phyloP scores from a whole-genome alignment of 2,888 invertebrate genomes.

The Cremastobaeus sp. region DNA sequence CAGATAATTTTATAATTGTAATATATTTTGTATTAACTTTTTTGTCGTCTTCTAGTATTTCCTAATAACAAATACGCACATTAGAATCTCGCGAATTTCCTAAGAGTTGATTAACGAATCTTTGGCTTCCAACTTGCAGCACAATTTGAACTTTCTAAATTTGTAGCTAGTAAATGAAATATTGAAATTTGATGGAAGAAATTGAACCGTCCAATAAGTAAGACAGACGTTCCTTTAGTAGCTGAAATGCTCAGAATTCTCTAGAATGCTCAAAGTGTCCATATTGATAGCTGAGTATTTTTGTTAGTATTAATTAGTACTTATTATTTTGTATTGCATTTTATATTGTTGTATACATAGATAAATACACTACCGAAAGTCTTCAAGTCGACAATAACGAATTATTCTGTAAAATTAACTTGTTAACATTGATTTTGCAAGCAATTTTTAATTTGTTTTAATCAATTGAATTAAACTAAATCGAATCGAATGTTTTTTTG shows the following conservation, averaged over 20 bases:
- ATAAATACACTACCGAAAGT: neutral
- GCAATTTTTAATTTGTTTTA: neutral
- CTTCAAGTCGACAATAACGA: too few species aligned
- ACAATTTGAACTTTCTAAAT: slow-evolving; percentile 28
- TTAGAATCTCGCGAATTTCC: slow-evolving; percentile 9
- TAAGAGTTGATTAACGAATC: neutral
- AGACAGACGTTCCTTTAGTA: slow-evolving; percentile 51
- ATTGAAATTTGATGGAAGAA: slow-evolving; percentile 11
- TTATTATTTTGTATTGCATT: slow-evolving; percentile 28
- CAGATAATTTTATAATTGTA: too few species aligned
- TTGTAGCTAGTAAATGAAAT: slow-evolving; percentile 58
- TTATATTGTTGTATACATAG: slow-evolving; percentile 11
- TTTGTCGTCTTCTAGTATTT: too few species aligned
- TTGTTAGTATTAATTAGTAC: slow-evolving; percentile 6
- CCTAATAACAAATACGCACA: too few species aligned
- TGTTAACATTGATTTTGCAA: neutral
- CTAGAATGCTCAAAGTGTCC: slow-evolving; percentile 71
- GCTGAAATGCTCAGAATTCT: slow-evolving; percentile 48
- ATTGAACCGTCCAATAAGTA: slow-evolving; percentile 45
- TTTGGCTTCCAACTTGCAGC: slow-evolving; percentile 16
- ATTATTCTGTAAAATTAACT: too few species aligned
- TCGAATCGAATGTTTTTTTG: too few species aligned
- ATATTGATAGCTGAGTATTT: slow-evolving; percentile 76
- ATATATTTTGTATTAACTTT: too few species aligned
- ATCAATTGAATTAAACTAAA: too few species aligned